A percentile compares a stretch with the other conserved stretches of the same genome.
Conservation (phyloP, 2,888 invertebrate genomes). For the Epinotia demarniana region DNA sequence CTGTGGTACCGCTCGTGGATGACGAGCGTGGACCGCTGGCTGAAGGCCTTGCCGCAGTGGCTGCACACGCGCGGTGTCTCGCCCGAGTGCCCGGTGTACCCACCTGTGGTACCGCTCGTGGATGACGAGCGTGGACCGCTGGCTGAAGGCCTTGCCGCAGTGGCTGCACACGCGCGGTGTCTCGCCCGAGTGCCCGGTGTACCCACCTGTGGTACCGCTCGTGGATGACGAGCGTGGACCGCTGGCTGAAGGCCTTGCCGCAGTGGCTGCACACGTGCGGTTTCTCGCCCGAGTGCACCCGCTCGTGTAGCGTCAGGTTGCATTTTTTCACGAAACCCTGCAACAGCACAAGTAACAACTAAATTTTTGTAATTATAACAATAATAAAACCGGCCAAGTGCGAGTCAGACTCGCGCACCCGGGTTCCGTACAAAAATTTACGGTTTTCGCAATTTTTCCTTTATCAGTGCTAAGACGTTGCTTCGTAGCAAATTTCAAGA, state of each 20-base stretch:
- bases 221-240: conserved; percentile 85
- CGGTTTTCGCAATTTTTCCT: too few species aligned
- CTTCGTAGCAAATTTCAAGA: too few species aligned
- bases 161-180: too few species aligned
- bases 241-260: conserved; percentile 86
- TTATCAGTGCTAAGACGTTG: too few species aligned
- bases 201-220: conserved; percentile 65
- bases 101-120: conserved; percentile 74
- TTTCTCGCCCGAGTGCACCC: conserved; percentile 86
- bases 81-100: too few species aligned
- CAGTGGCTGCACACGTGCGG: conserved; percentile 85
- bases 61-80: too few species aligned
- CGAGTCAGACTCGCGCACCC: too few species aligned
- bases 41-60: too few species aligned
- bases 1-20: conserved; percentile 49
- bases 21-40: conserved; percentile 62
- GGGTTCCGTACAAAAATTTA: too few species aligned
- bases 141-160: conserved; percentile 84
- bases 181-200: too few species aligned
- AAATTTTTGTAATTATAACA: too few species aligned
- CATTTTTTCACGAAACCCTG: conserved; percentile 84
- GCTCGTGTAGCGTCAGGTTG: conserved; percentile 85
- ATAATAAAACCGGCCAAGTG: too few species aligned
- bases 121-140: conserved; percentile 84
- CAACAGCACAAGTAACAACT: background rate